These are phyloP conservation scores for Sprattus sprattus DNA, from an alignment of 2,113 vertebrate species.

Conservation along the genomic window DNA sequence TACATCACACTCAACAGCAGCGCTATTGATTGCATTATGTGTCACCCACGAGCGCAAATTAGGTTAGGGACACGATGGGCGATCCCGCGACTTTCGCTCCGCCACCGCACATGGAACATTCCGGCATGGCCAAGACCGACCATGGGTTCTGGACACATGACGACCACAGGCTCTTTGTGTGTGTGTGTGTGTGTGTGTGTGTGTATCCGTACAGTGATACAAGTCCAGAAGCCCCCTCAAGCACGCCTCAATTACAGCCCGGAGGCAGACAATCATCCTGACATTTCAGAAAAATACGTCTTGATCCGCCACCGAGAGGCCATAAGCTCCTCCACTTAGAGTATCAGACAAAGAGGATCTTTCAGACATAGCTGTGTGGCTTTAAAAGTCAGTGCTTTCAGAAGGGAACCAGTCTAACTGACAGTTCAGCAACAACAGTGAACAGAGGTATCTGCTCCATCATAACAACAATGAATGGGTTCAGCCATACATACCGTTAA, in stretches of 20 bases:
- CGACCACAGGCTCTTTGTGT: neutral
- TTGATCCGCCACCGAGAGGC: neutral
- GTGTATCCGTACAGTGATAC: neutral
- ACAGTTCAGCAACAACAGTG: neutral
- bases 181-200: neutral
- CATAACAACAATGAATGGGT: neutral
- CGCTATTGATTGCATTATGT: constrained; percentile 17
- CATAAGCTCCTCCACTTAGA: neutral
- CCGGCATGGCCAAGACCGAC: neutral
- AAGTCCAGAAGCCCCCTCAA: neutral
- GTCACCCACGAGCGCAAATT: constrained; percentile 29
- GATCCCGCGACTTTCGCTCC: neutral
- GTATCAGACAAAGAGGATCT: neutral
- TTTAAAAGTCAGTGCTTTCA: neutral
- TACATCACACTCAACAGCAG: constrained; percentile 30
- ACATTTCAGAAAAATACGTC: constrained; percentile 9
- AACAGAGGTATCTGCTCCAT: neutral
- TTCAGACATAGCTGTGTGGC: neutral
- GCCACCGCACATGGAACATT: neutral
- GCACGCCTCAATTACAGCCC: constrained; percentile 8
- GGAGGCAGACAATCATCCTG: constrained; percentile 14
- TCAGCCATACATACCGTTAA: neutral
- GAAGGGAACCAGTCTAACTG: neutral
- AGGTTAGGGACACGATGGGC: constrained; percentile 23
- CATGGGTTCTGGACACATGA: neutral